Conservation (phyloP, 2,113 vertebrate species). For the Tilapia sparmanii region DNA sequence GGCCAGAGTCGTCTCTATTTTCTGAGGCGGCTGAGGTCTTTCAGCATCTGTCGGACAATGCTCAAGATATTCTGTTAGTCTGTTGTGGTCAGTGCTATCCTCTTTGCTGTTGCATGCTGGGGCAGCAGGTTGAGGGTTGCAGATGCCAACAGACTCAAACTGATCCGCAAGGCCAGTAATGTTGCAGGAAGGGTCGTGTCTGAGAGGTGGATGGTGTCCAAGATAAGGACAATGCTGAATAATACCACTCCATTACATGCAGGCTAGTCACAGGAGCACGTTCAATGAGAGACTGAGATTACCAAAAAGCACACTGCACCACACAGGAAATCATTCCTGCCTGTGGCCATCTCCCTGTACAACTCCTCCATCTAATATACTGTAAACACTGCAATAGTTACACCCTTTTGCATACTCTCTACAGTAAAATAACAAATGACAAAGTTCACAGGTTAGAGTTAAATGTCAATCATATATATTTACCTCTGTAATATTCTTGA, state of each 20-base stretch:
- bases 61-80: background rate
- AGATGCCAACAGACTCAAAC: background rate
- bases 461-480: background rate
- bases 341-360: background rate
- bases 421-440: background rate
- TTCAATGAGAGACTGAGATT: background rate
- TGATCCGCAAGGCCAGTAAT: background rate
- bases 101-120: background rate
- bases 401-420: background rate
- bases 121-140: background rate
- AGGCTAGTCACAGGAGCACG: background rate
- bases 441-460: background rate
- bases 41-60: background rate
- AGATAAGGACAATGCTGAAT: background rate
- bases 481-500: background rate
- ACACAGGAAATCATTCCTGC: background rate
- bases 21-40: background rate
- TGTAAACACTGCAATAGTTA: background rate
- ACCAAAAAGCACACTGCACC: background rate
- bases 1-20: background rate
- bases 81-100: background rate
- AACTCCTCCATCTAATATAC: background rate
- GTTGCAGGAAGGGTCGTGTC: background rate
- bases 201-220: background rate
- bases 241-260: background rate